phyloP scores from a whole-genome alignment of 2,888 invertebrate genomes.

The Lasius platythorax region DNA sequence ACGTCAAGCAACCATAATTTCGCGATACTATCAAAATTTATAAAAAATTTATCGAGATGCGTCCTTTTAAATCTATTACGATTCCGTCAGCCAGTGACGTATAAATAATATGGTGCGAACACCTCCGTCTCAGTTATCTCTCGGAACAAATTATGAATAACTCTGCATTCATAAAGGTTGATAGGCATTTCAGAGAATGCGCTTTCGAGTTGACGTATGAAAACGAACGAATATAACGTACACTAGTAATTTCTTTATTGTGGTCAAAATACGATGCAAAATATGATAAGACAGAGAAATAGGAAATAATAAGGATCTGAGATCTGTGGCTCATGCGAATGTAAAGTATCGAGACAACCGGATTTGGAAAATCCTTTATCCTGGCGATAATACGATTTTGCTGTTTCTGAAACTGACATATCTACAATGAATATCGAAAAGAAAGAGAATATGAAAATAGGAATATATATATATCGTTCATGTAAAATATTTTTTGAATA shows the following conservation, averaged over 20 bases:
- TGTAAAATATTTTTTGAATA: not conserved
- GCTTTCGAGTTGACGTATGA: not conserved
- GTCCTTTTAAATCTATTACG: constrained; percentile 1
- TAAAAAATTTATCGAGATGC: not conserved
- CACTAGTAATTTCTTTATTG: not conserved
- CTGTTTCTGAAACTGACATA: not conserved
- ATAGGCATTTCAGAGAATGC: not conserved
- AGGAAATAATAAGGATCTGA: not conserved
- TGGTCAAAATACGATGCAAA: not conserved
- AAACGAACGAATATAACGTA: not conserved
- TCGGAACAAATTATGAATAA: not conserved
- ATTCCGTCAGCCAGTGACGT: not conserved
- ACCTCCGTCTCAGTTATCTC: not conserved
- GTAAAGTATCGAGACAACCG: constrained; percentile 3
- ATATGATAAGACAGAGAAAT: not conserved
- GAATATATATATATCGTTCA: not conserved
- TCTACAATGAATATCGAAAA: not conserved
- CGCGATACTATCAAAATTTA: not conserved
- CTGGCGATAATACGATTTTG: not conserved
- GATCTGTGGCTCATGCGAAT: not conserved
- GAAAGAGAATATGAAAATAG: not conserved
- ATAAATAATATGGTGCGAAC: not conserved
- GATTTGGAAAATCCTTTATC: constrained; percentile 10
- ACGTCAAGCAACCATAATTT: not conserved
- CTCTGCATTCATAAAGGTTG: not conserved